Evolutionary conservation across 2,888 invertebrate genomes (phyloP).

Genomic region (Ectobius pallidus): DNA sequence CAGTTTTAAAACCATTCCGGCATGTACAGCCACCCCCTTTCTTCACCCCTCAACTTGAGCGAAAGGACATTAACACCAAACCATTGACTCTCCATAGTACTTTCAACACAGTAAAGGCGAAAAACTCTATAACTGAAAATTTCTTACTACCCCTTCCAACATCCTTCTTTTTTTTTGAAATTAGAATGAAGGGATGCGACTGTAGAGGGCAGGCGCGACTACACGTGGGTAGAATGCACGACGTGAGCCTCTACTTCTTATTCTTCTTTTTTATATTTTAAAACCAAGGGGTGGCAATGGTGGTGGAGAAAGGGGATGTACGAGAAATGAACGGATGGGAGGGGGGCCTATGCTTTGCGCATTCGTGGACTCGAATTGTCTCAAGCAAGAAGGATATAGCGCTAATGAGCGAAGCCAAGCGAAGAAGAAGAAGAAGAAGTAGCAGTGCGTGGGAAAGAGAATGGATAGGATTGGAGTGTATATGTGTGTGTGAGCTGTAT

Average conservation of each 20-base stretch:
- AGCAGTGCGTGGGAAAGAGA: constrained; percentile 31
- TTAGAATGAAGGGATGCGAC: constrained; percentile 12
- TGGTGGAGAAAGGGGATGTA: constrained; percentile 20
- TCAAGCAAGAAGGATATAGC: constrained; percentile 35
- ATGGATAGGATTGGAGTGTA: constrained; percentile 32
- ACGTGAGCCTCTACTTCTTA: background rate
- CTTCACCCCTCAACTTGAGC: background rate
- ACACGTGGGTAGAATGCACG: constrained; percentile 26
- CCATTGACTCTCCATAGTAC: constrained; percentile 7
- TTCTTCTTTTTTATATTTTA: constrained; percentile 24
- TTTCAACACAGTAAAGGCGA: background rate
- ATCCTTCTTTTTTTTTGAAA: constrained; percentile 13
- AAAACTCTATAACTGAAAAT: constrained; percentile 13
- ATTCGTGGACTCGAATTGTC: constrained; percentile 39
- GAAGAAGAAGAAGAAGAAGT: constrained; percentile 36
- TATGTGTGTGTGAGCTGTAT: constrained; percentile 23
- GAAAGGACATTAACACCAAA: constrained; percentile 14
- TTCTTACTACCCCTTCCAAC: background rate
- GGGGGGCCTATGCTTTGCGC: constrained; percentile 34
- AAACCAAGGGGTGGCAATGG: constrained; percentile 30
- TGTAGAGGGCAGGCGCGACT: background rate
- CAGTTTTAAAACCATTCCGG: background rate
- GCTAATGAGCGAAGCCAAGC: constrained; percentile 38
- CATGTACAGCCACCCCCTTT: too few species aligned
- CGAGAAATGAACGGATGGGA: constrained; percentile 24